Percentiles rank a stretch among this genome's conserved stretches.
Conservation (phyloP, 2,113 vertebrate genomes). For the Megaceryle torquata region DNA sequence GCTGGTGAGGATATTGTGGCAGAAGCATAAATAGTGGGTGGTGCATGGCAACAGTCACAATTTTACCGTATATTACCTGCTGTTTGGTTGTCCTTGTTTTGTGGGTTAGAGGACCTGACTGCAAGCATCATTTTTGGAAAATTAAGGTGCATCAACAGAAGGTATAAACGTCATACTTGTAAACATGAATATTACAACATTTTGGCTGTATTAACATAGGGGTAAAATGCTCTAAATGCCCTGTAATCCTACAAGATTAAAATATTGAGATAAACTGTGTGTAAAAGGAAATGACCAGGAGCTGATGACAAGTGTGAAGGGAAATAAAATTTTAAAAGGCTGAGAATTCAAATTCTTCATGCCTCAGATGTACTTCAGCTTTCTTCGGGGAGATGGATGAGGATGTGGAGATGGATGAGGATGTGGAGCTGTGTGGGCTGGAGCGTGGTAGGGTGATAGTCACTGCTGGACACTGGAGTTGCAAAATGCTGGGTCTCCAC, state of each 20-base stretch:
- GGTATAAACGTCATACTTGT: not conserved
- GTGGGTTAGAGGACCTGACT: not conserved
- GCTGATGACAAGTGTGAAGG: not conserved
- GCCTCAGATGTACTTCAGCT: not conserved
- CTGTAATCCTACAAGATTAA: not conserved
- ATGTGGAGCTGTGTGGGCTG: fast-evolving
- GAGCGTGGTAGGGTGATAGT: not conserved
- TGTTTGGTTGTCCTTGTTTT: not conserved
- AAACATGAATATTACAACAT: not conserved
- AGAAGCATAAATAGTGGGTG: not conserved
- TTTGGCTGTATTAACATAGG: not conserved
- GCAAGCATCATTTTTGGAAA: not conserved
- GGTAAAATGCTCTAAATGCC: not conserved
- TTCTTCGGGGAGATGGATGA: not conserved
- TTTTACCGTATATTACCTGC: not conserved
- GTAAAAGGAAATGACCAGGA: not conserved
- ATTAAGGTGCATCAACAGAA: not conserved
- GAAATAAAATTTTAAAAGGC: not conserved
- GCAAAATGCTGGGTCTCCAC: not conserved
- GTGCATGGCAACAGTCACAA: not conserved
- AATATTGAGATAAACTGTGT: not conserved
- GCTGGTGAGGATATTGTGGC: not conserved
- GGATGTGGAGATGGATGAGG: not conserved
- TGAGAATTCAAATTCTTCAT: not conserved
- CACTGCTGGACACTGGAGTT: fast-evolving